Conservation (phyloP, 30 jellyfish, hydroid and myxozoan species). For the Chrysaora quinquecirrha region DNA sequence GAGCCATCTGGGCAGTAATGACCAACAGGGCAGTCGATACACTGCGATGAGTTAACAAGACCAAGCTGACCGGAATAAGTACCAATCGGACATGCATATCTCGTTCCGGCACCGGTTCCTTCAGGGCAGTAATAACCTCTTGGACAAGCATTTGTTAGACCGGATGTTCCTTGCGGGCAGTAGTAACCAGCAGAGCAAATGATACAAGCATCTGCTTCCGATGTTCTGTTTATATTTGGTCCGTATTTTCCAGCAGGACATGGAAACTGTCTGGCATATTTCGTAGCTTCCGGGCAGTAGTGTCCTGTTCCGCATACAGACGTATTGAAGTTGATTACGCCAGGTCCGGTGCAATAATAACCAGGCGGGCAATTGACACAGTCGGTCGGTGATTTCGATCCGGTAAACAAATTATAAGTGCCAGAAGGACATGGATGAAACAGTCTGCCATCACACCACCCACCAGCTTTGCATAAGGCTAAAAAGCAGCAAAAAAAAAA, state of each 20-base stretch:
- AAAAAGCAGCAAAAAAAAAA: too few relatives aligned
- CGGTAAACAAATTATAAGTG: conserved; percentile 39
- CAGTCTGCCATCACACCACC: conserved; percentile 81
- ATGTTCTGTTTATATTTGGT: conserved; percentile 58
- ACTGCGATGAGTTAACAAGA: conserved; percentile 71
- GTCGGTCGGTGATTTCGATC: conserved; percentile 45
- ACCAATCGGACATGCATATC: conserved; percentile 93
- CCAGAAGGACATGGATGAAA: conserved; percentile 71
- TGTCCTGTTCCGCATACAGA: conserved; percentile 81
- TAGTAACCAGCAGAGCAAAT: conserved; percentile 78
- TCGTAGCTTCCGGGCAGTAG: conserved; percentile 92
- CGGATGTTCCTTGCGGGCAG: conserved; percentile 90
- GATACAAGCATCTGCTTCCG: conserved; percentile 68
- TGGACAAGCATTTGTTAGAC: conserved; percentile 67
- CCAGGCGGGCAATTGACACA: conserved; percentile 90
- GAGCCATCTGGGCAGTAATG: conserved; percentile 97
- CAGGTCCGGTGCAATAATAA: conserved; percentile 91
- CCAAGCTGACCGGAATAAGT: conserved; percentile 75
- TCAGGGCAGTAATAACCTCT: conserved; percentile 93
- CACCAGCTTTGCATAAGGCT: conserved; percentile 78
- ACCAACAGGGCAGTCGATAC: conserved; percentile 95
- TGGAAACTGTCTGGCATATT: conserved; percentile 73
- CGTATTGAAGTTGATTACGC: conserved; percentile 65
- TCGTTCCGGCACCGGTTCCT: conserved; percentile 83
- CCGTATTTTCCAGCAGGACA: conserved; percentile 93